Base-by-base conservation (phyloP, 2,888 invertebrate genomes). In the Agriopis aurantiaria region DNA sequence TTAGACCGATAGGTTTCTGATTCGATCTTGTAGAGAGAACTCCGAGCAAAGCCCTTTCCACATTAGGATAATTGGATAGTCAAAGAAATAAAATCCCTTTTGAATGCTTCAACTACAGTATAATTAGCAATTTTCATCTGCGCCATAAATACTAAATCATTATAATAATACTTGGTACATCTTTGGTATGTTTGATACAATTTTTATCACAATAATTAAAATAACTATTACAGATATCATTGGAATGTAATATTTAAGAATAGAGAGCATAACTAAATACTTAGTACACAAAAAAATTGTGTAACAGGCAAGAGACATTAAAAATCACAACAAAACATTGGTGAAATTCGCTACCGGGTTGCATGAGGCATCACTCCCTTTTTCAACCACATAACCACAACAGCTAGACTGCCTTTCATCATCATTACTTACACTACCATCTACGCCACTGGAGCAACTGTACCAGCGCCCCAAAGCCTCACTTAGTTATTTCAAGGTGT, bases 71-170 rank as follows among this genome's bases (percentile, higher is more conserved):
- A 51, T 51, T 8, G 6, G 8, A 51, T 17, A 51, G 6, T 8
- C 11, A 51, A 12, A 51, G 53, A 58, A 78, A 83, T 80, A 72
- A 71, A 84, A 82, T 78, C 41, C 68, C 63, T 11, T 14, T 46
- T 65, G 55, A 78, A 84, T 88, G 86, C 86, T 84, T 87, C 78
- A 82, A 82, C 85, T 88, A 88, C 84, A 80, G 83, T 82, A 82
- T 84, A 83, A 78, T 81, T 78, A 80, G 78, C 78, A 76, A 82
- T 77, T 75, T 76, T 75, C 71, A 71, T 76, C 76, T 77, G 78
- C 75, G 77, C 68, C 71, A 75, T 79, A 73, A 72, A 73, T 68
- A 64, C 52, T 76, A 72, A 52, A 57, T 58, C 12, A 57, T 59
- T 40, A 68, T 65, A 74, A 75, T 75, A 79, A 59, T 76, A 76